These are phyloP conservation scores for Eurystomus glaucurus DNA, from an alignment of 2,797 vertebrate genomes.

Conservation along the genomic window DNA sequence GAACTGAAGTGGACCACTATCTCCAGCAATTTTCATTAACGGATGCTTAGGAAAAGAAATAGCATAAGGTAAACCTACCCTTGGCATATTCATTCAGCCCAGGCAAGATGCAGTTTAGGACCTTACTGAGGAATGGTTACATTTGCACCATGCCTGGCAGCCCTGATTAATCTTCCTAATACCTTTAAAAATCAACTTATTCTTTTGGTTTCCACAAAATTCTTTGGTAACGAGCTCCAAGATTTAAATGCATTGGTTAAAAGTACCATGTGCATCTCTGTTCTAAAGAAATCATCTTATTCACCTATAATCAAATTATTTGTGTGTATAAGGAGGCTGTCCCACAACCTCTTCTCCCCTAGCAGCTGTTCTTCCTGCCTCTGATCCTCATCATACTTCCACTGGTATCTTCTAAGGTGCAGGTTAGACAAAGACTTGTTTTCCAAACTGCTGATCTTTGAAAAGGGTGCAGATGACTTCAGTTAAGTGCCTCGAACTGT, in stretches of 20 bases:
- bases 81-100: not conserved
- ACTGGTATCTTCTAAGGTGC: not conserved
- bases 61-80: not conserved
- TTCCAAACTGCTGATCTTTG: not conserved
- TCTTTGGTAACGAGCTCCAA: not conserved
- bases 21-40: not conserved
- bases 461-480: accelerated
- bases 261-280: not conserved
- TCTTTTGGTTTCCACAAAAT: not conserved
- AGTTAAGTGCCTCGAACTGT: not conserved
- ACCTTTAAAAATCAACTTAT: not conserved
- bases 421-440: not conserved
- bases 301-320: not conserved
- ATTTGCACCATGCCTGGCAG: not conserved
- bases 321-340: not conserved
- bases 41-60: not conserved
- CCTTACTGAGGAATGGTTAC: not conserved
- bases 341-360: not conserved
- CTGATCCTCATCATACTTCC: not conserved
- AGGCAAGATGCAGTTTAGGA: not conserved
- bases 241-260: not conserved
- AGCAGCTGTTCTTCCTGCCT: not conserved
- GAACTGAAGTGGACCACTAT: not conserved
- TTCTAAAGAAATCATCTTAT: not conserved
- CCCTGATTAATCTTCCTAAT: not conserved